Evolutionary conservation across 92 coral and sea anemone genomes (phyloP).

Genomic region (Virgularia gustaviana): DNA sequence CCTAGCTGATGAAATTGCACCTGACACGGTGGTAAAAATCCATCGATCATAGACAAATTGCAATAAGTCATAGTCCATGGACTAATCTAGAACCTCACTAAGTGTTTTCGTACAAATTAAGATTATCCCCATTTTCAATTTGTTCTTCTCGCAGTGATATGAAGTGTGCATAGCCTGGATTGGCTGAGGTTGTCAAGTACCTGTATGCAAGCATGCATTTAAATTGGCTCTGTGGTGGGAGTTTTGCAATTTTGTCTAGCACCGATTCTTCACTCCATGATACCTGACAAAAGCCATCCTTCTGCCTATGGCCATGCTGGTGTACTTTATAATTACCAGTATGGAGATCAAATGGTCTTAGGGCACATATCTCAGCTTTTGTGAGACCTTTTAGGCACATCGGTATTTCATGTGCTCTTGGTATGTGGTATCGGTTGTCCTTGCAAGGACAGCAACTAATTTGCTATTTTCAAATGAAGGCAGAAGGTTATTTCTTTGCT

Average conservation of each 20-base stretch:
- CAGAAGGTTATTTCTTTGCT: too few relatives aligned
- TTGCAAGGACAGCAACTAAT: too few relatives aligned
- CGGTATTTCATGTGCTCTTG: too few relatives aligned
- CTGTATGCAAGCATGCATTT: slow-evolving; percentile 32
- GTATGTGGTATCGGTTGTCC: too few relatives aligned
- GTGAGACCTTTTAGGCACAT: too few relatives aligned
- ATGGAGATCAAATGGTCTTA: too few relatives aligned
- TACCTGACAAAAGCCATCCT: slow-evolving; percentile 10
- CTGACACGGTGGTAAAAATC: slow-evolving; percentile 6
- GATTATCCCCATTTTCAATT: not conserved
- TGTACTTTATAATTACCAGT: too few relatives aligned
- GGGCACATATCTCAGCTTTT: too few relatives aligned
- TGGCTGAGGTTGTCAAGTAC: not conserved
- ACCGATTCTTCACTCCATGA: not conserved
- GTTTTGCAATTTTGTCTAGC: slow-evolving; percentile 10
- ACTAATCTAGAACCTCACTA: slow-evolving; percentile 11
- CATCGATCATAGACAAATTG: slow-evolving; percentile 15
- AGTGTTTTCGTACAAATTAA: slow-evolving; percentile 27
- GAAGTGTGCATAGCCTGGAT: slow-evolving; percentile 4
- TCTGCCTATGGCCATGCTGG: too few relatives aligned
- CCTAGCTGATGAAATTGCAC: slow-evolving; percentile 9
- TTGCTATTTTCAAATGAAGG: too few relatives aligned
- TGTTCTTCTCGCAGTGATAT: not conserved
- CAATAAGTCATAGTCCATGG: slow-evolving; percentile 7
- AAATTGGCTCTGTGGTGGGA: not conserved